These are phyloP conservation scores for Melieria crassipennis DNA, from an alignment of 2,888 invertebrate species.

Conservation along the genomic window DNA sequence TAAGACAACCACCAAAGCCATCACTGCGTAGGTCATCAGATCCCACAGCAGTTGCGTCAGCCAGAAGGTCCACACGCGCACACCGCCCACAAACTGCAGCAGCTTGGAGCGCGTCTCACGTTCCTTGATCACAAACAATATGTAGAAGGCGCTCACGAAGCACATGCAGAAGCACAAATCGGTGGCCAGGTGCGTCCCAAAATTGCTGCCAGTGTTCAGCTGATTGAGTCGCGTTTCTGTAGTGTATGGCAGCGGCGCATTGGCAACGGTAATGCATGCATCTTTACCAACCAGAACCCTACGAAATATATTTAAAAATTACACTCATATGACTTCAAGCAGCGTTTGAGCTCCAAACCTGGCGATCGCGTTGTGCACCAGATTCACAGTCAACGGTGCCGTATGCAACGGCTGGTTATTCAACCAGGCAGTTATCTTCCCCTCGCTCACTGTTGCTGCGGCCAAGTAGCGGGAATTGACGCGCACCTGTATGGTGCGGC, in stretches of 20 bases:
- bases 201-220: slow-evolving; percentile 52
- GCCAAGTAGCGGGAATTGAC: slow-evolving; percentile 69
- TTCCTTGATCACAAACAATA: slow-evolving; percentile 74
- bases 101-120: slow-evolving; percentile 78
- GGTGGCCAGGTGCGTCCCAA: slow-evolving; percentile 74
- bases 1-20: slow-evolving; percentile 72
- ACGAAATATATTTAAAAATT: background rate
- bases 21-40: slow-evolving; percentile 72
- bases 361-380: background rate
- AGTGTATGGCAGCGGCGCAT: slow-evolving; percentile 76
- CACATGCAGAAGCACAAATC: slow-evolving; percentile 80
- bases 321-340: background rate
- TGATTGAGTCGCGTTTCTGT: slow-evolving; percentile 68
- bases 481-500: slow-evolving; percentile 59
- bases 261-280: slow-evolving; percentile 67
- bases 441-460: slow-evolving; percentile 68
- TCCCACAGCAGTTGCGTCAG: slow-evolving; percentile 72
- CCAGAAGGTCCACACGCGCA: slow-evolving; percentile 78
- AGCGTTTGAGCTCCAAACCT: background rate
- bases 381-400: background rate
- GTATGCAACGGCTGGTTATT: slow-evolving; percentile 74
- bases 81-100: slow-evolving; percentile 80
- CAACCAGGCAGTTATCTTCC: slow-evolving; percentile 73
- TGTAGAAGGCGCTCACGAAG: slow-evolving; percentile 74
- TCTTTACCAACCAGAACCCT: slow-evolving; percentile 45